These are phyloP conservation scores for Alviniconcha marisindica DNA, from an alignment of 1,140 invertebrate species.

Conservation along the genomic window DNA sequence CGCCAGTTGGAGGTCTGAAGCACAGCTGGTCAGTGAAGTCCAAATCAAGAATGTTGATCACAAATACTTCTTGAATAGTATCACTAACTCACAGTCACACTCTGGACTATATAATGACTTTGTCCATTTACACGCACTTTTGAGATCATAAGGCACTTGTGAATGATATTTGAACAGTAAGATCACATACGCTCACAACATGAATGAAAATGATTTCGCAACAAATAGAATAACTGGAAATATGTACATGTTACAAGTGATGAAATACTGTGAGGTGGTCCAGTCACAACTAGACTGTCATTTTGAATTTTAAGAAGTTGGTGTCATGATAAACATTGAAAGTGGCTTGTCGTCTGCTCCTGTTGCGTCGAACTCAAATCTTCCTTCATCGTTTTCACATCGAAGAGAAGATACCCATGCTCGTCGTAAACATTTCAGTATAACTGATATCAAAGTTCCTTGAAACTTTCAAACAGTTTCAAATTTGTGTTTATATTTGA, in stretches of 20 bases:
- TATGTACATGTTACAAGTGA: conserved; percentile 14
- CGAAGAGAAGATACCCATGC: background rate
- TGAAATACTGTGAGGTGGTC: background rate
- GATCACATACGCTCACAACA: conserved; percentile 30
- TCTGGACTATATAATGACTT: conserved; percentile 20
- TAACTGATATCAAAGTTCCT: background rate
- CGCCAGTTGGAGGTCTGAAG: background rate
- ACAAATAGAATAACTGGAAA: conserved; percentile 22
- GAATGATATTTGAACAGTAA: background rate
- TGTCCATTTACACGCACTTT: background rate
- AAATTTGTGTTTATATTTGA: background rate
- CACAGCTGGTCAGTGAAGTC: background rate
- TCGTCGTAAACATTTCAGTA: background rate
- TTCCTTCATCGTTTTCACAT: background rate
- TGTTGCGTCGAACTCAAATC: background rate
- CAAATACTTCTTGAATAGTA: background rate
- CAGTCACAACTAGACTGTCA: conserved; percentile 23
- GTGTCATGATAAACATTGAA: background rate
- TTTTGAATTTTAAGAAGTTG: background rate
- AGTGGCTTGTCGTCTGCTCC: no score
- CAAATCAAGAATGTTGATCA: background rate
- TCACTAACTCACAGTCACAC: background rate
- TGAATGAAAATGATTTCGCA: conserved; percentile 7
- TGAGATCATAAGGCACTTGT: conserved; percentile 18
- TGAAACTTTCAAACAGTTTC: background rate